Base-by-base conservation (phyloP, 2,113 vertebrate genomes). In the Dicaeum eximium region DNA sequence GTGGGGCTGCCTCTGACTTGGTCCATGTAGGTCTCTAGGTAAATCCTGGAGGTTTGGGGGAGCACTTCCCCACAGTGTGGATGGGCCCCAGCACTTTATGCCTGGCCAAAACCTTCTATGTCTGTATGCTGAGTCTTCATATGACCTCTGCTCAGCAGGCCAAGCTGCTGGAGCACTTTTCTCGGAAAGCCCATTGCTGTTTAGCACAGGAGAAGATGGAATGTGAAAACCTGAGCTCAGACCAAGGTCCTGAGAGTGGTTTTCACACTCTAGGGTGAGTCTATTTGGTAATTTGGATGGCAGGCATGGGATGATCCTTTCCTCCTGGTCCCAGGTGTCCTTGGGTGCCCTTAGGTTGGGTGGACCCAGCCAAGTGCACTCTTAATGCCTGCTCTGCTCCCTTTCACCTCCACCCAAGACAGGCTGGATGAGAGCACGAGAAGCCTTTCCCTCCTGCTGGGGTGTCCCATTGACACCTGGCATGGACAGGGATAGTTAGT, bases 1-100 rank as follows among this genome's bases (percentile, higher is more conserved):
- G 14, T 28, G 31, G 24, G 14, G 13, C 56, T 84, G 17, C 53
- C 65, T 67, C 45, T 90, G 20, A 15, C 17, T 73, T 38, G 18
- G 11, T 23, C 19, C 5, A 3, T 10, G 8, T 50, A 7, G 20
- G 33, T 94, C 22, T 91, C 47, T 9, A 1, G 13, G 5, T 64
- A 75, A 53, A 14, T 50, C 24, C 37, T 30, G 21, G 25, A 61
- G 16, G n/a, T 33, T 15, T 50, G 42, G 27, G 8, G 25, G 9
- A 51, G 8, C 2, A 0, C 10, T 62, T 7, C 1, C 27, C 23
- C 23, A n/a, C 14, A 35, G 13, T 27, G 30, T n/a, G 33, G 38
- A 24, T 30, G 20, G 45, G 15, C 12, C 72, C 40, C 51, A 80
- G 33, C 18, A 35, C 47, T 64, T 87, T 65, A 21, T 44, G 57